Evolutionary conservation across 2,888 invertebrate genomes (phyloP), one percentile per base, ranked within the genome.

Genomic region (Chloroclystis v-ata): DNA sequence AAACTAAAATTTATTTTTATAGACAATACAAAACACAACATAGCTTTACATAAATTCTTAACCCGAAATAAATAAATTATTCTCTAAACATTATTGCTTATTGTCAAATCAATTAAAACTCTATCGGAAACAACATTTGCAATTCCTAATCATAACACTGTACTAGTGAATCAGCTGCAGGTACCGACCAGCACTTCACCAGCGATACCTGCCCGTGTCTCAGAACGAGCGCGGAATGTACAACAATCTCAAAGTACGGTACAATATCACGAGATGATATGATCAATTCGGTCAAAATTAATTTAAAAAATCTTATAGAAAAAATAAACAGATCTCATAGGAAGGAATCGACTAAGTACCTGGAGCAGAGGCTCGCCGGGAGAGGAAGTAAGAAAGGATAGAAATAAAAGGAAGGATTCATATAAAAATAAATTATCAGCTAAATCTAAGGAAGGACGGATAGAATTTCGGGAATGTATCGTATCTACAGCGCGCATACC

Each of bases 21-120:
- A 85, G 86, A 83, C 81, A 85, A 79, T 72, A 83, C 78, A 85
- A 85, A 85, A 85, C 84, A 83, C 78, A 85, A 86, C 83, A 75
- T 77, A 72, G 79, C 76, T 81, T 84, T 82, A 86, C 82, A 81
- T 80, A 78, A 77, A 20, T 33, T 79, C 85, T 78, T 86, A 86
- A 75, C 80, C 72, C 82, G 75, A 85, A 86, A 86, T 86, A 86
- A 86, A 86, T 86, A 84, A 85, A 78, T 82, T 72, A 84, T 69
- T 70, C 62, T 77, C 82, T 83, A 82, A 76, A 69, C 72, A 58
- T 69, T 75, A 78, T 79, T 74, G 79, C 85, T 86, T 86, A 85
- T 84, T 85, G 85, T 86, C 86, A 74, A 86, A 82, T 75, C 69
- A 83, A 82, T 76, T 72, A 75, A 78, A 75, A 65, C 57, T 63